These are phyloP conservation scores for Melopsittacus undulatus DNA, from an alignment of 2,797 vertebrate genomes.

Conservation along the genomic window DNA sequence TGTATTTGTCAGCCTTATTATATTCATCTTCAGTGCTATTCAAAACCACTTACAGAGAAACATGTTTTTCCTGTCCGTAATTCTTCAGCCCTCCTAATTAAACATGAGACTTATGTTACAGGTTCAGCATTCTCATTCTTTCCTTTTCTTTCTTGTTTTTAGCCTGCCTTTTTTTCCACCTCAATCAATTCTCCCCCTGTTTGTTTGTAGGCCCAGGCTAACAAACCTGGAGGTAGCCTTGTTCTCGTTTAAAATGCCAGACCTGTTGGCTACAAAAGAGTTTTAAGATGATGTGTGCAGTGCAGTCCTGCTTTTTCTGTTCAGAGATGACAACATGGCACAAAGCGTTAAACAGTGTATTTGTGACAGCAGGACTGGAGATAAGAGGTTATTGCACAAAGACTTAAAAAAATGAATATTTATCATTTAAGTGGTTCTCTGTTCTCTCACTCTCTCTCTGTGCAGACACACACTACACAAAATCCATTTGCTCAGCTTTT, in stretches of 20 bases:
- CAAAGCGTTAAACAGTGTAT: neutral
- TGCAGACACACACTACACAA: constrained; percentile 23
- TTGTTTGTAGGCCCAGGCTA: neutral
- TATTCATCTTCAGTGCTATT: constrained; percentile 69
- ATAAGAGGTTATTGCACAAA: constrained; percentile 32
- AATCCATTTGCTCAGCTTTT: constrained; percentile 76
- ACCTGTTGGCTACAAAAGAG: constrained; percentile 10
- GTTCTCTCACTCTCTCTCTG: neutral
- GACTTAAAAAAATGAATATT: neutral
- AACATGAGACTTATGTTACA: constrained; percentile 59
- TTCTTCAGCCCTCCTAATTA: constrained; percentile 73
- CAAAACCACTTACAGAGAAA: constrained; percentile 74
- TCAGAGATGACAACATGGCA: neutral
- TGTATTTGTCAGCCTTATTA: constrained; percentile 79
- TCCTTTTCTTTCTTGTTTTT: neutral
- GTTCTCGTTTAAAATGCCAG: constrained; percentile 51
- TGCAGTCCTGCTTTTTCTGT: neutral
- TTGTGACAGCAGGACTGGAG: constrained; percentile 14
- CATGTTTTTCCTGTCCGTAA: constrained; percentile 55
- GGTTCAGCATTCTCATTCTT: constrained; percentile 21
- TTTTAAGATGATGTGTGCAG: constrained; percentile 15
- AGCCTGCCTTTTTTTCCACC: neutral
- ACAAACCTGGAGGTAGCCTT: constrained; percentile 3
- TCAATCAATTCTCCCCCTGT: neutral
- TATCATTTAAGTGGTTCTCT: constrained; percentile 39